A percentile compares a stretch with the other conserved stretches of the same genome.
These are phyloP conservation scores for Porites lutea DNA, from an alignment of 64 coral and sea anemone genomes.

Conservation along the genomic window DNA sequence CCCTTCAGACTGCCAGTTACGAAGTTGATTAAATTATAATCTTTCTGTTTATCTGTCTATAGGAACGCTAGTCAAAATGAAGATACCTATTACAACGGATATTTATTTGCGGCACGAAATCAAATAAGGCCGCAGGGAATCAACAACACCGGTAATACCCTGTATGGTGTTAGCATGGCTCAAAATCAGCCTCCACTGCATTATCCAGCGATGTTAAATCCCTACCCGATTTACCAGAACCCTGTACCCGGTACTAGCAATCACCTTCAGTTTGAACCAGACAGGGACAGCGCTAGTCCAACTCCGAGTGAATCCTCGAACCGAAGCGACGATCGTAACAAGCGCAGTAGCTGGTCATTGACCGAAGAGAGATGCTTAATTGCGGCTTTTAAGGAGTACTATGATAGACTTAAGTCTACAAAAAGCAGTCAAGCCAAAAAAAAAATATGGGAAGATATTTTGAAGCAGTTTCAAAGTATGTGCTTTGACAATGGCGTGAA, in stretches of 20 bases:
- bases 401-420: slow-evolving; percentile 43
- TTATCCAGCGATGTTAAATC: no score
- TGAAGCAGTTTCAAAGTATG: slow-evolving; percentile 66
- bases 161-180: slow-evolving; percentile 13
- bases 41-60: slow-evolving; percentile 40
- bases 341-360: slow-evolving; percentile 35
- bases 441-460: slow-evolving; percentile 53
- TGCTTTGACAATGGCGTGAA: slow-evolving; percentile 73
- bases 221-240: no score
- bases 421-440: slow-evolving; percentile 74
- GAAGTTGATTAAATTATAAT: slow-evolving; percentile 46
- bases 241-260: no score
- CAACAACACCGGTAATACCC: slow-evolving; percentile 36
- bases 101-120: slow-evolving; percentile 38
- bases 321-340: slow-evolving; percentile 26
- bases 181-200: slow-evolving; percentile 37
- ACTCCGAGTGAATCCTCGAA: no score
- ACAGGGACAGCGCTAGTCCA: no score
- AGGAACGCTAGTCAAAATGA: slow-evolving; percentile 35
- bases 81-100: slow-evolving; percentile 23
- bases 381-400: slow-evolving; percentile 43
- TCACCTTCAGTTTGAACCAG: no score
- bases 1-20: no score
- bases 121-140: slow-evolving; percentile 36
- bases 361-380: slow-evolving; percentile 42